phyloP scores from a whole-genome alignment of 92 coral and sea anemone genomes.

The Epizoanthus fatuus region DNA sequence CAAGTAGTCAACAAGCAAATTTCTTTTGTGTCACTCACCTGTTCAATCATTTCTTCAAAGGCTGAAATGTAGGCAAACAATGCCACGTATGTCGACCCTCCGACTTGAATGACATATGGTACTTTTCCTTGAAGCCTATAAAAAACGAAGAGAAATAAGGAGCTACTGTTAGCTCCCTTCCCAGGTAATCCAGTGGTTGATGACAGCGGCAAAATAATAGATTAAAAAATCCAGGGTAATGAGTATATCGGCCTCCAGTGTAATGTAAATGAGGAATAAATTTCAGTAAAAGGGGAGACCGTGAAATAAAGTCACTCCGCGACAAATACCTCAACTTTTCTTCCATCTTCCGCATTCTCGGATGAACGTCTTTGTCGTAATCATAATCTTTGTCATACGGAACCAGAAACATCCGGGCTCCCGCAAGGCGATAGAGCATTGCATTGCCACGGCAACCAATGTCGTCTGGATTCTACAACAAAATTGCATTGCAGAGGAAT shows the following conservation, averaged over 20 bases:
- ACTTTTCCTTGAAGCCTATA: constrained; percentile 33
- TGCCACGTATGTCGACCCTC: constrained; percentile 45
- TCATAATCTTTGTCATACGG: background rate
- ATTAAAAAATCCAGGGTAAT: too few species aligned
- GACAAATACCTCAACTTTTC: constrained; percentile 30
- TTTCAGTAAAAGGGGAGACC: too few species aligned
- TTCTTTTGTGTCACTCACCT: background rate
- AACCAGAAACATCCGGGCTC: constrained; percentile 40
- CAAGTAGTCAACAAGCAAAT: background rate
- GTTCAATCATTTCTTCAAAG: constrained; percentile 53
- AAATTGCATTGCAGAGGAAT: background rate
- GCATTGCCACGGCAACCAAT: constrained; percentile 40
- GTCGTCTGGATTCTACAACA: constrained; percentile 13
- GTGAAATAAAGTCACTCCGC: too few species aligned
- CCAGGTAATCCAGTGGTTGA: too few species aligned
- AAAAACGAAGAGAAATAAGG: background rate
- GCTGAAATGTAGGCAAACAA: constrained; percentile 49
- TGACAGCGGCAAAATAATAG: too few species aligned
- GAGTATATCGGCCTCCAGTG: too few species aligned
- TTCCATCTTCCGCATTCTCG: constrained; percentile 57
- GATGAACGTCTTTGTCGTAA: constrained; percentile 41
- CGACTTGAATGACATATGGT: constrained; percentile 40
- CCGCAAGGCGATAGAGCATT: constrained; percentile 39
- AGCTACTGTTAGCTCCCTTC: too few species aligned
- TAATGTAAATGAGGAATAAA: too few species aligned